Evolutionary conservation across 2,888 invertebrate genomes (phyloP).

Genomic region (Cosmopolites sordidus): DNA sequence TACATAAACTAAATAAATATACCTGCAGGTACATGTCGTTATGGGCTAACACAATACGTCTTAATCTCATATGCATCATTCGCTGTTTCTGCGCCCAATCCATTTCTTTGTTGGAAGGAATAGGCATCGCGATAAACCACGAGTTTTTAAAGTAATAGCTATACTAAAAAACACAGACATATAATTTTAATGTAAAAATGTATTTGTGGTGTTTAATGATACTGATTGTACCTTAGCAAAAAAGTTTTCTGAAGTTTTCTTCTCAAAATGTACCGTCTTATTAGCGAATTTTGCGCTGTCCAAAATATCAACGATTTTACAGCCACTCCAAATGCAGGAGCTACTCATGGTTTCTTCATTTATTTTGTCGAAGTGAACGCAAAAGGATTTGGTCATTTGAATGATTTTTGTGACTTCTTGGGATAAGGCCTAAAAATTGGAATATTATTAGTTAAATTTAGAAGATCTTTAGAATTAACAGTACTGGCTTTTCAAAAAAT

Average conservation of each 20-base stretch:
- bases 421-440: slow-evolving; percentile 36
- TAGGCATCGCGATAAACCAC: slow-evolving; percentile 41
- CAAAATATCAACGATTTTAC: slow-evolving; percentile 38
- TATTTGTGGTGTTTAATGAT: neutral
- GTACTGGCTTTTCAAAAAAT: no score
- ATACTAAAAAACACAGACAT: slow-evolving; percentile 35
- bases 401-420: slow-evolving; percentile 37
- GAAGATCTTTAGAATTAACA: no score
- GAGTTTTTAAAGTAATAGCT: slow-evolving; percentile 38
- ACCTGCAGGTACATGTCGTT: slow-evolving; percentile 40
- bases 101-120: slow-evolving; percentile 35
- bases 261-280: slow-evolving; percentile 31
- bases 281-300: slow-evolving; percentile 33
- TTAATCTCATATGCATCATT: slow-evolving; percentile 43
- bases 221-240: slow-evolving; percentile 28
- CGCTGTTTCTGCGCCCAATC: slow-evolving; percentile 37
- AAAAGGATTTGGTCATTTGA: slow-evolving; percentile 39
- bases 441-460: no score
- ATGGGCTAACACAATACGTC: slow-evolving; percentile 41
- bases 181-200: neutral
- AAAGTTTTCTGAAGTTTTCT: slow-evolving; percentile 22
- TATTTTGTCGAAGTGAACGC: slow-evolving; percentile 40
- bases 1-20: neutral
- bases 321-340: slow-evolving; percentile 33
- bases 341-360: slow-evolving; percentile 34